Evolutionary conservation across 2,113 vertebrate species (phyloP), one percentile per base, ranked within the genome.

Genomic region (Oostethus manadensis): DNA sequence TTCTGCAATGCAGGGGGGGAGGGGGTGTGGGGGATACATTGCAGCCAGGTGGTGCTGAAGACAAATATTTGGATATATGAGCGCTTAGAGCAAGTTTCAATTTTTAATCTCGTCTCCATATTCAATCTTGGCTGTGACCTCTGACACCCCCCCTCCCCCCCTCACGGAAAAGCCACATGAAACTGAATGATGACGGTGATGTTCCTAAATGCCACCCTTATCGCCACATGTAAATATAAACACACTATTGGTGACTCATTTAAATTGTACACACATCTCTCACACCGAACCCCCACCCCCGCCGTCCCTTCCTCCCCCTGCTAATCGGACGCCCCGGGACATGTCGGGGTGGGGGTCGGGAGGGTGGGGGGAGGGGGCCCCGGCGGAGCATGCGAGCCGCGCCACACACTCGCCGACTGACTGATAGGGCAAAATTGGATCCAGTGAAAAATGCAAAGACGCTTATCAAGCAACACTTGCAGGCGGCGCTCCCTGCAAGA

Each of bases 391-490:
- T 83, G 79, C 81, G 84, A 86, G 87, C 68, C 70, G 86, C 66
- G 70, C 86, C 80, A 78, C 80, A 83, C 86, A 85, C 79, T 81
- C 77, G 58, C 77, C 22, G 44, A 29, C 57, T 58, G 57, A 86
- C 88, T 89, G 89, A 90, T 89, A 89, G 86, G 87, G 83, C 83
- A 88, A 89, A 90, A 91, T 91, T 91, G 90, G 89, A 90, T 90
- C 87, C 87, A 86, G 89, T 85, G 83, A 86, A 86, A 86, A 89
- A 90, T 89, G 89, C 88, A 89, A 90, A 90, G 89, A 84, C 86
- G 87, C 86, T 90, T 89, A 90, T 89, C 88, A 87, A 84, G 79
- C 85, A 86, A 86, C 88, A 88, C 87, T 89, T 79, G 71, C 83
- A 86, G 85, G 87, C 88, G 85, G 77, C 83, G 86, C 87, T 88